These are phyloP conservation scores for Drosophila fuyamai DNA, from an alignment of 1,140 invertebrate species.

Conservation along the genomic window DNA sequence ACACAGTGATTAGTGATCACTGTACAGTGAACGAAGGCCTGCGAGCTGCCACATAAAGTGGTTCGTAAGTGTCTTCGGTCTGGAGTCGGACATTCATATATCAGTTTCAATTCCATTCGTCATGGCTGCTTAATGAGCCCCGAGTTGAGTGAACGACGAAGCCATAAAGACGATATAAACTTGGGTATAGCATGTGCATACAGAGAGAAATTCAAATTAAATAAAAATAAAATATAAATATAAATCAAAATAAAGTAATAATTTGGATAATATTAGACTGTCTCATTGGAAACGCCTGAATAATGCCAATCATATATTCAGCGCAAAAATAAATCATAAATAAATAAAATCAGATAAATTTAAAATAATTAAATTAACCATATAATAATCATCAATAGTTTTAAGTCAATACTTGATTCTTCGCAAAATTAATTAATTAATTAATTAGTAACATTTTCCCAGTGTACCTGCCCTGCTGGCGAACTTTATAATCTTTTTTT, in stretches of 20 bases:
- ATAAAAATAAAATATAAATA: neutral
- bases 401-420: neutral
- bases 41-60: constrained; percentile 67
- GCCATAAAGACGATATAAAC: constrained; percentile 40
- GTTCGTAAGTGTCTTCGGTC: constrained; percentile 28
- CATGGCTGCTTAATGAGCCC: constrained; percentile 80
- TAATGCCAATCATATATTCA: too few relatives aligned
- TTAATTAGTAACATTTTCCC: neutral
- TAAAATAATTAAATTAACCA: too few relatives aligned
- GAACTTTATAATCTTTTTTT: constrained; percentile 75
- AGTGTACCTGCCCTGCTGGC: constrained; percentile 10
- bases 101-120: constrained; percentile 81
- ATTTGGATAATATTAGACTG: too few relatives aligned
- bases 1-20: constrained; percentile 34
- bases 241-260: too few relatives aligned
- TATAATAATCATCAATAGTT: neutral
- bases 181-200: constrained; percentile 6
- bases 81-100: constrained; percentile 61
- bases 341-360: too few relatives aligned
- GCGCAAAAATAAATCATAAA: too few relatives aligned
- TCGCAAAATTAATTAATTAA: too few relatives aligned
- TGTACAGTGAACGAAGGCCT: constrained; percentile 16
- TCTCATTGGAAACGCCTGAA: too few relatives aligned
- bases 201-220: neutral
- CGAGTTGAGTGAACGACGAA: constrained; percentile 74